A percentile compares a stretch with the other conserved stretches of the same genome.
Conservation (phyloP, 2,888 invertebrate genomes). For the Pollenia griseotomentosa region DNA sequence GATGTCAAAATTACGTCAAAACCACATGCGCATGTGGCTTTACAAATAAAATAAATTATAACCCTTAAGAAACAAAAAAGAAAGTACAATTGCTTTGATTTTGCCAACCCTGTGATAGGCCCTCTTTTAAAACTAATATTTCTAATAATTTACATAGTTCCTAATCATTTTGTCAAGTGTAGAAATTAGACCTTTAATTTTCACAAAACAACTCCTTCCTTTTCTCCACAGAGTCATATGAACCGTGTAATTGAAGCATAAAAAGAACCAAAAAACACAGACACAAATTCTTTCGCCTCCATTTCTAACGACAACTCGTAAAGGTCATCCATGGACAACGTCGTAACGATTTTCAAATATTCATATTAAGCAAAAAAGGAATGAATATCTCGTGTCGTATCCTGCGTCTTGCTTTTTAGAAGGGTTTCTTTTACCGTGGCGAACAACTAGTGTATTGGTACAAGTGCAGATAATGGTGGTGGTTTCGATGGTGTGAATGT, state of each 20-base stretch:
- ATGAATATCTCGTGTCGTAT: constrained; percentile 1
- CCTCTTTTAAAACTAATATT: too few species aligned
- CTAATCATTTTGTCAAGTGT: constrained; percentile 31
- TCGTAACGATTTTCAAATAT: constrained; percentile 35
- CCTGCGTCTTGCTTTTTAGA: constrained; percentile 19
- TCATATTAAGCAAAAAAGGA: constrained; percentile 17
- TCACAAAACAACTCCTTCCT: constrained; percentile 58
- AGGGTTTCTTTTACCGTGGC: constrained; percentile 46
- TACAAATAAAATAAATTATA: too few species aligned
- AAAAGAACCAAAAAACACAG: constrained; percentile 23
- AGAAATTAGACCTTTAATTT: constrained; percentile 34
- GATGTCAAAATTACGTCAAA: too few species aligned
- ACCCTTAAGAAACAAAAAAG: too few species aligned
- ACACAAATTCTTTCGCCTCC: not conserved
- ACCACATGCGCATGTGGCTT: too few species aligned
- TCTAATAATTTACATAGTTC: not conserved
- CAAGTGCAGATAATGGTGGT: constrained; percentile 36
- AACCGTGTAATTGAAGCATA: constrained; percentile 70
- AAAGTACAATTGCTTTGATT: too few species aligned
- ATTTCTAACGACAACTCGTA: constrained; percentile 40
- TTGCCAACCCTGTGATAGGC: too few species aligned
- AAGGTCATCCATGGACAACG: constrained; percentile 60
- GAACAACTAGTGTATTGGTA: not conserved
- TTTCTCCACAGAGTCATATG: constrained; percentile 40
- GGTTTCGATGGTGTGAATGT: constrained; percentile 20